These are phyloP conservation scores for Meteorus colon DNA, from an alignment of 2,888 invertebrate species.

Conservation along the genomic window DNA sequence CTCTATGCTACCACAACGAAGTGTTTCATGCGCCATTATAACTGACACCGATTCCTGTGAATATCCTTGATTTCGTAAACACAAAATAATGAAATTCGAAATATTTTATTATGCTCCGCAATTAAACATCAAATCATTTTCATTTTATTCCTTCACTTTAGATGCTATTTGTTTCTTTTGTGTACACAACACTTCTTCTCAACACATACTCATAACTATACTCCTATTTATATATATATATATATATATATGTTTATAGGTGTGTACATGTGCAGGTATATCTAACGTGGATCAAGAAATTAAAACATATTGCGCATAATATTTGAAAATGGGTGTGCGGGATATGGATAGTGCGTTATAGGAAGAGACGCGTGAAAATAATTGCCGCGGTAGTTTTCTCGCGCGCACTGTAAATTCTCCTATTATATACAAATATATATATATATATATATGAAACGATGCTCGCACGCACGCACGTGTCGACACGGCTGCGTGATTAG, in stretches of 20 bases:
- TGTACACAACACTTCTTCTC: slow-evolving; percentile 45
- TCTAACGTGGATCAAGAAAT: slow-evolving; percentile 16
- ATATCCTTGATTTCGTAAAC: slow-evolving; percentile 65
- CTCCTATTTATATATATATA: slow-evolving; percentile 34
- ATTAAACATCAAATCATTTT: slow-evolving; percentile 60
- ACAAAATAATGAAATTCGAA: slow-evolving; percentile 70
- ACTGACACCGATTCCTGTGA: slow-evolving; percentile 66
- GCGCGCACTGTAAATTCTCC: slow-evolving; percentile 21
- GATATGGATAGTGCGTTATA: slow-evolving; percentile 32
- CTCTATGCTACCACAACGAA: slow-evolving; percentile 60
- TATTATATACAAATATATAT: background rate
- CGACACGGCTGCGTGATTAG: slow-evolving; percentile 43
- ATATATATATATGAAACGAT: slow-evolving; percentile 4
- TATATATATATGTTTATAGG: slow-evolving; percentile 31
- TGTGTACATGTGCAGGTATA: background rate
- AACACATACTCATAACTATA: too few relatives aligned
- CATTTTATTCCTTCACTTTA: slow-evolving; percentile 8
- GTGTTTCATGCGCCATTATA: slow-evolving; percentile 69
- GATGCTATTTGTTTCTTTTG: slow-evolving; percentile 19
- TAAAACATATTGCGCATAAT: slow-evolving; percentile 20
- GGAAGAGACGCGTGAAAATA: slow-evolving; percentile 42
- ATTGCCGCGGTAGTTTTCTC: slow-evolving; percentile 38
- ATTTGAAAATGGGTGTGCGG: background rate
- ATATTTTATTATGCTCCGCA: slow-evolving; percentile 66
- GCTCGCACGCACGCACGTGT: slow-evolving; percentile 41